Conservation (phyloP, 2,888 invertebrate genomes). For the Drosophila nr. perissopoda region DNA sequence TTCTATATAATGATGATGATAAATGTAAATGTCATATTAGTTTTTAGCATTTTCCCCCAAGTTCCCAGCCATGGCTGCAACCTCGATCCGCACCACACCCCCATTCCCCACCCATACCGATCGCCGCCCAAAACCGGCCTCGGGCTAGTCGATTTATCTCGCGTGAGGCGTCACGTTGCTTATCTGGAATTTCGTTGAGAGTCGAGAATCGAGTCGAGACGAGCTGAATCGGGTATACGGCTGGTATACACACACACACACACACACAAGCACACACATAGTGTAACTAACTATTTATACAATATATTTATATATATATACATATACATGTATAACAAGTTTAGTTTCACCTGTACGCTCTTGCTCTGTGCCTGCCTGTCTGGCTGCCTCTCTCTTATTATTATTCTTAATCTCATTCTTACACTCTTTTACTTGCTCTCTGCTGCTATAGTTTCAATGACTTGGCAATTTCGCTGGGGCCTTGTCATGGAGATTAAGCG, state of each 20-base stretch:
- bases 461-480: conserved; percentile 26
- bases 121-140: neutral
- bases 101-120: neutral
- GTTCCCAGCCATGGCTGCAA: neutral
- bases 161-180: conserved; percentile 78
- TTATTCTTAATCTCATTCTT: conserved; percentile 2
- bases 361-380: conserved; percentile 1
- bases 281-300: conserved; percentile 13
- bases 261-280: neutral
- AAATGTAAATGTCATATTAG: conserved; percentile 48
- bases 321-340: conserved; percentile 24
- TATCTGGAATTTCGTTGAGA: conserved; percentile 54
- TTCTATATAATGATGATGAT: conserved; percentile 1
- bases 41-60: conserved; percentile 28
- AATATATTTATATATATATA: conserved; percentile 7
- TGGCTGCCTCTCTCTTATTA: conserved; percentile 6
- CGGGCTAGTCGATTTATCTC: conserved; percentile 57
- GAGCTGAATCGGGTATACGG: conserved; percentile 19
- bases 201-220: conserved; percentile 34
- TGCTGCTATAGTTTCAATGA: conserved; percentile 30
- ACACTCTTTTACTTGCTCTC: conserved; percentile 7
- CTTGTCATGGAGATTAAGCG: conserved; percentile 37
- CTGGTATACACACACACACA: conserved; percentile 19
- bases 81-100: neutral
- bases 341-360: conserved; percentile 46